Base-by-base conservation (phyloP, 2,113 vertebrate genomes). In the Mastomys natalensis region DNA sequence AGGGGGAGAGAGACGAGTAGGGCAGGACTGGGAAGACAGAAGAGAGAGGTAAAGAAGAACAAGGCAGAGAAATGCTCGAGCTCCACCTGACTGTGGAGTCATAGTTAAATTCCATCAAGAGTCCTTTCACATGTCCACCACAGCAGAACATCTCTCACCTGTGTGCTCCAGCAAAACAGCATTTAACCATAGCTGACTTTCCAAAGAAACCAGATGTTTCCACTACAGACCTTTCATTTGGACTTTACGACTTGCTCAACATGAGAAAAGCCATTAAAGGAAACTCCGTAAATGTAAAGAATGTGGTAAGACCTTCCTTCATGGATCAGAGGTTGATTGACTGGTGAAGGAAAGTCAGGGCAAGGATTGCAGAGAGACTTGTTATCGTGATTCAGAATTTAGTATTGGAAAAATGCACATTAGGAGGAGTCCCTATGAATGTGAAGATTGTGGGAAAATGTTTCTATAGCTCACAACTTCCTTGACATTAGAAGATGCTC, bases 401-500 rank as follows among this genome's bases (percentile, higher is more conserved):
- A 78, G 64, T 81, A 60, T 31, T 22, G 40, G 89, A 78, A 73
- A 73, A 60, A 87, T 72, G 66, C 73, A 86, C n/a, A 48, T n/a
- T 68, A 80, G 48, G 29, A 82, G 55, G n/a, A 86, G 55, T 37
- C 48, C 60, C 29, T 86, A 68, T 37, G 22, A 78, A 70, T 70
- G 72, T 40, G 55, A 95, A 68, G 82, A 77, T 60, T 37, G 73
- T 87, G 81, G 64, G 37, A 81, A 87, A n/a, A 29, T 64, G 7
- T 87, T 91, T 72, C 70, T 58, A 13, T 29, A 99, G 4, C 34
- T 96, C 96, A 22, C 92, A 96, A 22, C 91, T 96, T 74, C 87
- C 90, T 72, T 82, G 40, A 70, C 34, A 37, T 70, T 70, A 17
- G 66, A 88, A 87, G 43, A 95, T 91, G 29, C 95, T 96, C 91